Conservation (phyloP, 1,140 invertebrate species). For the Tetramorium parvispinum region DNA sequence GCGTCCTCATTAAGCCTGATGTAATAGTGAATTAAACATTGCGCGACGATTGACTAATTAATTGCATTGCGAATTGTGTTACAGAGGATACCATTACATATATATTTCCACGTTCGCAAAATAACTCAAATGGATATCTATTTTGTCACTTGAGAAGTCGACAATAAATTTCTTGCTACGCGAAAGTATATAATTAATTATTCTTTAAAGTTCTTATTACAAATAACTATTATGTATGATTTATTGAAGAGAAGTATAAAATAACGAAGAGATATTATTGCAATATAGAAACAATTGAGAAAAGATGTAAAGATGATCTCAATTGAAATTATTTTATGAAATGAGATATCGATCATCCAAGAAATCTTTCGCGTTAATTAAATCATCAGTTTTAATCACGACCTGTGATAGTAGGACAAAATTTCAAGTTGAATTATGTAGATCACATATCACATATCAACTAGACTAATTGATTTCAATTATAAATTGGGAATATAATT, state of each 20-base stretch:
- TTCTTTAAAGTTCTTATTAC: not conserved
- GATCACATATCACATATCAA: not conserved
- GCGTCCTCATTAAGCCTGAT: conserved; percentile 44
- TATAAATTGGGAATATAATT: conserved; percentile 4
- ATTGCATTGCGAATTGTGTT: conserved; percentile 9
- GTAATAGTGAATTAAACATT: conserved; percentile 53
- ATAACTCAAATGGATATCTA: not conserved
- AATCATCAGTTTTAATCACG: not conserved
- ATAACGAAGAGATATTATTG: not conserved
- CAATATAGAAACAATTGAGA: not conserved
- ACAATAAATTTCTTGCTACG: not conserved
- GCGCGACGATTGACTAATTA: conserved; percentile 39
- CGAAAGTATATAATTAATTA: not conserved
- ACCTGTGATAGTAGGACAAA: not conserved
- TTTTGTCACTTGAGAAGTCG: not conserved
- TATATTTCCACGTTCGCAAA: not conserved
- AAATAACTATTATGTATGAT: conserved; percentile 15
- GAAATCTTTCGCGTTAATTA: not conserved
- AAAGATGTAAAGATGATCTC: not conserved
- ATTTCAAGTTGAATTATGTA: conserved; percentile 1
- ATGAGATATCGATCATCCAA: not conserved
- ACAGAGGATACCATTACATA: conserved; percentile 4
- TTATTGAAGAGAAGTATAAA: not conserved
- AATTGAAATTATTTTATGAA: not conserved
- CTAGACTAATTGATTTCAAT: not conserved